These are phyloP conservation scores for Indicator maculatus DNA, from an alignment of 2,113 vertebrate genomes.

Conservation along the genomic window DNA sequence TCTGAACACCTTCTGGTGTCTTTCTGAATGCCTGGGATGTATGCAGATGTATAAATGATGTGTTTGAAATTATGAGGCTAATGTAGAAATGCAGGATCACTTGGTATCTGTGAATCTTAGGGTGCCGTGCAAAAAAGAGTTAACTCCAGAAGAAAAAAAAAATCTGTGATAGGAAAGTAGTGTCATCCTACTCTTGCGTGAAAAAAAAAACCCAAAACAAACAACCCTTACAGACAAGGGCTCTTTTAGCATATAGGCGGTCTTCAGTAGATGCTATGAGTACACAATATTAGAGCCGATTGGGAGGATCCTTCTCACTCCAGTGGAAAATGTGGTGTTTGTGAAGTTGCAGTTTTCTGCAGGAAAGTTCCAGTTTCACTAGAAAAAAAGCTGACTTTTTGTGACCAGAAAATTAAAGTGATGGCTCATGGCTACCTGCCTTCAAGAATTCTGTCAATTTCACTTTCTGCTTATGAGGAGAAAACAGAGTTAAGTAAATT, in stretches of 20 bases:
- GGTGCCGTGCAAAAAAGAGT: background rate
- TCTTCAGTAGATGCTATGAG: background rate
- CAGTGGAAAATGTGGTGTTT: constrained; percentile 45
- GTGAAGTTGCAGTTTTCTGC: constrained; percentile 40
- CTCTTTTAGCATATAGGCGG: background rate
- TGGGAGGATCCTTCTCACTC: constrained; percentile 17
- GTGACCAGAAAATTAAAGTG: background rate
- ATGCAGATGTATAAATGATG: background rate
- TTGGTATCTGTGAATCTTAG: background rate
- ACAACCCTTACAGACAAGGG: background rate
- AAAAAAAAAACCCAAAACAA: background rate
- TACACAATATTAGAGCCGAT: background rate
- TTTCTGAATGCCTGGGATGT: background rate
- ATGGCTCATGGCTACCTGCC: constrained; percentile 19
- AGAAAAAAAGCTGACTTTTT: background rate
- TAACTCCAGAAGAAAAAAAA: background rate
- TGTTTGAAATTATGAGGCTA: constrained; percentile 28
- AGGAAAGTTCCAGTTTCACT: constrained; percentile 32
- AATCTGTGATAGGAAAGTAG: background rate
- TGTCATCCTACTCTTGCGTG: background rate
- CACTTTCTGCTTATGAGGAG: background rate
- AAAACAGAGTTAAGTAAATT: background rate
- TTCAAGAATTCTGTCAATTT: background rate
- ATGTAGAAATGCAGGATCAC: background rate
- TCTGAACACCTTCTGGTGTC: background rate